Conservation (phyloP, 2,888 invertebrate genomes). For the Itoplectis maculator region DNA sequence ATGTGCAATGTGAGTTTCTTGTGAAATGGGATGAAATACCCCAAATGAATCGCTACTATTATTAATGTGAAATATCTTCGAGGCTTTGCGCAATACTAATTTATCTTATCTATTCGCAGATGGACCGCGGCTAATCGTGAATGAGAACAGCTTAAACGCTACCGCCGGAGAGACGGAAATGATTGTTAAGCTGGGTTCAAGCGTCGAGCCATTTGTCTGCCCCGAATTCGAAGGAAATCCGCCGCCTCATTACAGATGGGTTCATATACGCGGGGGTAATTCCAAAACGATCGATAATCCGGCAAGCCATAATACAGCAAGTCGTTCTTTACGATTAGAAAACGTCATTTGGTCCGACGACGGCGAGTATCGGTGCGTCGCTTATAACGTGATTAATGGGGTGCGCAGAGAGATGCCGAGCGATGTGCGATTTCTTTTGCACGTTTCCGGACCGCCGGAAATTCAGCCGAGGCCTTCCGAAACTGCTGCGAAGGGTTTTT, state of each 20-base stretch:
- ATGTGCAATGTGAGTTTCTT: slow-evolving; percentile 87
- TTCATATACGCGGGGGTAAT: slow-evolving; percentile 82
- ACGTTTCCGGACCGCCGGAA: slow-evolving; percentile 83
- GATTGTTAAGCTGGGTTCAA: slow-evolving; percentile 84
- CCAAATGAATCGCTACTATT: no score
- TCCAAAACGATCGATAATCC: slow-evolving; percentile 79
- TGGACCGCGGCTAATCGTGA: slow-evolving; percentile 81
- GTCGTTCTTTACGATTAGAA: slow-evolving; percentile 84
- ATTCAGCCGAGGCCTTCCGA: slow-evolving; percentile 78
- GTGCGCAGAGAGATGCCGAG: slow-evolving; percentile 80
- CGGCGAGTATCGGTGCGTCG: slow-evolving; percentile 86
- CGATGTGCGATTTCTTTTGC: slow-evolving; percentile 78
- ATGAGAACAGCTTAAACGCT: slow-evolving; percentile 73
- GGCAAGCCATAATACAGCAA: slow-evolving; percentile 77
- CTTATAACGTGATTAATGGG: slow-evolving; percentile 86
- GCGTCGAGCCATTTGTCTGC: slow-evolving; percentile 85
- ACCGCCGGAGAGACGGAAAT: slow-evolving; percentile 77
- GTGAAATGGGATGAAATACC: no score
- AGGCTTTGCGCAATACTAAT: neutral
- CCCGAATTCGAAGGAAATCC: slow-evolving; percentile 86
- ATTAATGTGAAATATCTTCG: no score
- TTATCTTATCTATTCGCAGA: slow-evolving; percentile 80
- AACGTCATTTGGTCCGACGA: slow-evolving; percentile 86
- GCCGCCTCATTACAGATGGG: slow-evolving; percentile 85
- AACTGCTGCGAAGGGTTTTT: slow-evolving; percentile 76